Base-by-base conservation (phyloP, 2,888 invertebrate species). In the Carpatolechia fugitivella region DNA sequence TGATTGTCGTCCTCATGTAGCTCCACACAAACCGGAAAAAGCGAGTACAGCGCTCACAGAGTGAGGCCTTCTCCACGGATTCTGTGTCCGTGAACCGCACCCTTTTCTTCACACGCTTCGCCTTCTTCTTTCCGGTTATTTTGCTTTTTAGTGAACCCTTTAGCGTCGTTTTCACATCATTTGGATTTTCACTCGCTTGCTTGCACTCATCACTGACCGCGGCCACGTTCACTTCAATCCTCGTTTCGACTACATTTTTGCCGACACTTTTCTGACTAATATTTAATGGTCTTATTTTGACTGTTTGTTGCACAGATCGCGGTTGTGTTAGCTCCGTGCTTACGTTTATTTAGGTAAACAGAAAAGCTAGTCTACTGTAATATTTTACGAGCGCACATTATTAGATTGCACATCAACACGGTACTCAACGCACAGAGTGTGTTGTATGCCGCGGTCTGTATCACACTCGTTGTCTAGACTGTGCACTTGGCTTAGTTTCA, bases 401-500 rank as follows among this genome's bases (percentile, higher is more conserved):
- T 41, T 30, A 20, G 35, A 36, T 30, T 53, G 20, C 49, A 33
- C 29, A 31, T 31, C 69, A 65, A 61, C 67, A 69, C 68, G 24
- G 24, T 24, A 74, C 76, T 70, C 72, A 62, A 44, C 44, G 44
- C 44, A 44, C 44, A 29, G n/a, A 44, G n/a, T 13, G 24, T 4
- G 3, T 24, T 24, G 6, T 29, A 20, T 66, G 69, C 65, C 61
- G 64, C 68, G 70, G 74, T 76, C 78, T 76, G 72, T 66, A 69
- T 66, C 63, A 60, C 67, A 64, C 69, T 69, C 62, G 66, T 65
- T 30, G 69, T 70, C 70, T 69, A 68, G 66, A 69, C 71, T 74
- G 49, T 11, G 50, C 72, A 74, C 64, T 85, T 85, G 86, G 86
- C 85, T 72, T 63, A 64, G 76, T 70, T 78, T 83, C 84, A 86